Percentiles rank a stretch among this genome's conserved stretches.
Evolutionary conservation across 2,888 invertebrate genomes (phyloP).

Genomic region (Leucoma salicis): DNA sequence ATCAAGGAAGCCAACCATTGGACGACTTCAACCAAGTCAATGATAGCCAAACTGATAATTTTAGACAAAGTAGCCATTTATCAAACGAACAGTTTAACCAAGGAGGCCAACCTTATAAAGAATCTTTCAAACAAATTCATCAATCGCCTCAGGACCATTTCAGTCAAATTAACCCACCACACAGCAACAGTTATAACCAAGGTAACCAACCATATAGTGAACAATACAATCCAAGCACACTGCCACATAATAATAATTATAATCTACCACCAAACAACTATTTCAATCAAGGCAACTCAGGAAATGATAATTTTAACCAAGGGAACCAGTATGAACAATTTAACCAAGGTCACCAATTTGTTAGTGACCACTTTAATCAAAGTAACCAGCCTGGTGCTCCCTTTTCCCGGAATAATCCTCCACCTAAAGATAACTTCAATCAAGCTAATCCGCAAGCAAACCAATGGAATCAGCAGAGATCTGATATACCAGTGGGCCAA

Average conservation of each 20-base stretch:
- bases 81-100: slow-evolving; percentile 11
- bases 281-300: slow-evolving; percentile 2
- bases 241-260: slow-evolving; percentile 8
- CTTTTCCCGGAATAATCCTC: background rate
- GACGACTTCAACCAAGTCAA: slow-evolving; percentile 3
- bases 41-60: background rate
- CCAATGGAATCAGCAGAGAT: slow-evolving; percentile 4
- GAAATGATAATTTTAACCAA: slow-evolving; percentile 2
- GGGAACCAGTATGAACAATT: background rate
- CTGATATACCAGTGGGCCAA: slow-evolving; percentile 10
- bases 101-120: slow-evolving; percentile 1
- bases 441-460: slow-evolving; percentile 1
- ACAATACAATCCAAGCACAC: slow-evolving; percentile 1
- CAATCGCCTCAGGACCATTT: slow-evolving; percentile 16
- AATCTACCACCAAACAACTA: background rate
- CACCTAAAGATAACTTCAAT: slow-evolving; percentile 1
- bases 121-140: slow-evolving; percentile 18
- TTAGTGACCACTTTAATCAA: slow-evolving; percentile 1
- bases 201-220: slow-evolving; percentile 4
- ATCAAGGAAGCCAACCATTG: background rate
- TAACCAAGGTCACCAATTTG: background rate
- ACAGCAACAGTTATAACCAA: too few species aligned
- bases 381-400: background rate
- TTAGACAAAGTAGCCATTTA: background rate
- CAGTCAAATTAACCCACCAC: slow-evolving; percentile 11